Percentiles rank a stretch among this genome's conserved stretches.
Evolutionary conservation across 1,140 invertebrate genomes (phyloP).

Genomic region (Macrosteles quadrilineatus): DNA sequence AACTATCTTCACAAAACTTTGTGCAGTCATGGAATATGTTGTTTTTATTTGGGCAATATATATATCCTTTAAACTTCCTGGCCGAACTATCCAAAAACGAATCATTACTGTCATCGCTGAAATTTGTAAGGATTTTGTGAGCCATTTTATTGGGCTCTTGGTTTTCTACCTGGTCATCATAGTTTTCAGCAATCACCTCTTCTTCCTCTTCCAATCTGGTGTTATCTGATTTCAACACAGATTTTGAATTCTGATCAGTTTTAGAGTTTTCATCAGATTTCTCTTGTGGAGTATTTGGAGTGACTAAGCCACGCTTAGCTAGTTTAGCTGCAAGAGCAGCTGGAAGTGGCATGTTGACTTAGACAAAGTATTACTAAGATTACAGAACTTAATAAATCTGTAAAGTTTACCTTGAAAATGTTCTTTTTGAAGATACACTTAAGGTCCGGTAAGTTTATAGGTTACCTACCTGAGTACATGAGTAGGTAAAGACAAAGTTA

Average conservation of each 20-base stretch:
- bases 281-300: conserved; percentile 34
- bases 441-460: too few species aligned
- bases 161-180: conserved; percentile 58
- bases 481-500: too few species aligned
- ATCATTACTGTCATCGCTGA: conserved; percentile 28
- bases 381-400: too few species aligned
- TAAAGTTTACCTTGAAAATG: too few species aligned
- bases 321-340: conserved; percentile 80
- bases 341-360: conserved; percentile 75
- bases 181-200: conserved; percentile 88
- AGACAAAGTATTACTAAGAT: too few species aligned
- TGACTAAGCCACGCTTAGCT: conserved; percentile 79
- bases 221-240: conserved; percentile 26
- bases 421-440: too few species aligned
- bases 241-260: conserved; percentile 47
- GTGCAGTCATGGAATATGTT: conserved; percentile 95
- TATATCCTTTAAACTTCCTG: conserved; percentile 33
- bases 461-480: too few species aligned
- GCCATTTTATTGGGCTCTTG: conserved; percentile 29
- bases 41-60: conserved; percentile 93
- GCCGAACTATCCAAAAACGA: conserved; percentile 19
- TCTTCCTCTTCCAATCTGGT: conserved; percentile 51
- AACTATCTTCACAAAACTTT: conserved; percentile 84
- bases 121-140: neutral
- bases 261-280: conserved; percentile 48